Conservation (phyloP, 2,888 invertebrate species). For the Osmoderma eremita region DNA sequence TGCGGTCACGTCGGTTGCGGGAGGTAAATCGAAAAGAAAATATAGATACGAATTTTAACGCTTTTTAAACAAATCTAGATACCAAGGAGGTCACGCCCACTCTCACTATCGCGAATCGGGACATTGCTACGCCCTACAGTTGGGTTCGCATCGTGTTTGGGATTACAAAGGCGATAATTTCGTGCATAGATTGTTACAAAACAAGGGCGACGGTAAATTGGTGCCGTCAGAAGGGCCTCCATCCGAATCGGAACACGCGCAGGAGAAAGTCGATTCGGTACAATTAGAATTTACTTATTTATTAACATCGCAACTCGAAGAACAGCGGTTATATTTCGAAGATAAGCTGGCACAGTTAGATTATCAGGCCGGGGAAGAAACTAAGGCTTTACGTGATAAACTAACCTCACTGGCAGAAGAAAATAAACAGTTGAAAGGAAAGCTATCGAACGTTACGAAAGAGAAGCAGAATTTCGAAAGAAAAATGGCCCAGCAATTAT, state of each 20-base stretch:
- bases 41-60: too few relatives aligned
- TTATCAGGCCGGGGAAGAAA: conserved; percentile 58
- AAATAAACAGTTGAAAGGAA: conserved; percentile 61
- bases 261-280: conserved; percentile 92
- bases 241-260: conserved; percentile 68
- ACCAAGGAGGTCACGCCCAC: conserved; percentile 89
- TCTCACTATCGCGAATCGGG: conserved; percentile 95
- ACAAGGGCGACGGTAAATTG: conserved; percentile 95
- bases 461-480: conserved; percentile 79
- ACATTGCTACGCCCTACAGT: conserved; percentile 96
- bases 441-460: conserved; percentile 67
- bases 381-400: conserved; percentile 64
- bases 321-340: conserved; percentile 92
- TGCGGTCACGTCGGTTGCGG: conserved; percentile 99
- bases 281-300: conserved; percentile 97
- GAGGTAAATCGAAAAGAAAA: conserved; percentile 66
- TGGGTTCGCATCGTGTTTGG: conserved; percentile 98
- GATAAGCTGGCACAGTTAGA: conserved; percentile 72
- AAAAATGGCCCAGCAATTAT: conserved; percentile 72
- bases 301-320: conserved; percentile 93
- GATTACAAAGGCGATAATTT: conserved; percentile 98
- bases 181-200: conserved; percentile 95
- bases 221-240: conserved; percentile 80
- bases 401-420: conserved; percentile 65
- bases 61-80: too few relatives aligned